Conservation (phyloP, 2,888 invertebrate genomes). For the Pollenia angustigena region DNA sequence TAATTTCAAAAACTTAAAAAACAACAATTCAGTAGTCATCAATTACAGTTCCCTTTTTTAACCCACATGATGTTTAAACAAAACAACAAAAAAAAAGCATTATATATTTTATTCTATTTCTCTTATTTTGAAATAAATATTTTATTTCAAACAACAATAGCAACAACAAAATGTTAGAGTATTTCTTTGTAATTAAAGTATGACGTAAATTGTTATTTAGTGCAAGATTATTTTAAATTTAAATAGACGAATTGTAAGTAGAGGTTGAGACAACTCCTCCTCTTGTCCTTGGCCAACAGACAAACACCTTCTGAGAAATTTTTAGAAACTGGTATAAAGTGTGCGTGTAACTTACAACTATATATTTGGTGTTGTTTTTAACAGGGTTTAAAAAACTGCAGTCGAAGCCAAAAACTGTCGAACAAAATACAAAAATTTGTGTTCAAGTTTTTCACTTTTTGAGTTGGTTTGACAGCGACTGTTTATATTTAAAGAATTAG, state of each 20-base stretch:
- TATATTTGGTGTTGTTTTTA: too few relatives aligned
- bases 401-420: too few relatives aligned
- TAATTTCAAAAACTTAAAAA: too few relatives aligned
- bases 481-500: too few relatives aligned
- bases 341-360: too few relatives aligned
- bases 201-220: conserved; percentile 55
- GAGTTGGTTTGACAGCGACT: too few relatives aligned
- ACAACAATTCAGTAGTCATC: too few relatives aligned
- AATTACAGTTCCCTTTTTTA: not conserved
- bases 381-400: too few relatives aligned
- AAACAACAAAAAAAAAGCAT: conserved; percentile 12
- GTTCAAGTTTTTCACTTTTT: too few relatives aligned
- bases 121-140: not conserved
- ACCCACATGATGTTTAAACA: not conserved
- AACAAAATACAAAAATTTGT: too few relatives aligned
- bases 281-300: not conserved
- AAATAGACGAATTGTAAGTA: conserved; percentile 1
- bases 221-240: conserved; percentile 33
- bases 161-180: not conserved
- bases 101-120: conserved; percentile 4
- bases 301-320: not conserved
- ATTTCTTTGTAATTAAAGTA: conserved; percentile 50
- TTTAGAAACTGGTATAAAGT: too few relatives aligned
- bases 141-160: conserved; percentile 26
- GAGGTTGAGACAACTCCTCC: not conserved